Evolutionary conservation across 1,140 invertebrate species (phyloP).

Genomic region (Drosophila serrata): DNA sequence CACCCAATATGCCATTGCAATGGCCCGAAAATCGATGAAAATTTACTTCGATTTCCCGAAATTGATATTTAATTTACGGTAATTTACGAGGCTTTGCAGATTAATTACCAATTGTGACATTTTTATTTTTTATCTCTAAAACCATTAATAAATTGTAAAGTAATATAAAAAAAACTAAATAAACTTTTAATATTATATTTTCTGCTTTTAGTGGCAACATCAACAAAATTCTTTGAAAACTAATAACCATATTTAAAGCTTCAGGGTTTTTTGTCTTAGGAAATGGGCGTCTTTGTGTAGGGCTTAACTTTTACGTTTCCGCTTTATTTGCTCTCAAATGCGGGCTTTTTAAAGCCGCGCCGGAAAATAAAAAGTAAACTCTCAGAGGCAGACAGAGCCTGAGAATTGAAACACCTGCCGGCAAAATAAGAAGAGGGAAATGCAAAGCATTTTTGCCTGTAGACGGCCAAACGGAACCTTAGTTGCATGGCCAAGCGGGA

Average conservation of each 20-base stretch:
- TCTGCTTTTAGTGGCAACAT: not conserved
- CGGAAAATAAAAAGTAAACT: constrained; percentile 9
- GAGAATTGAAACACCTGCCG: constrained; percentile 50
- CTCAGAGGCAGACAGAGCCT: constrained; percentile 16
- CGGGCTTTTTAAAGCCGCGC: constrained; percentile 37
- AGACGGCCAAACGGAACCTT: not conserved
- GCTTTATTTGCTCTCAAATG: constrained; percentile 39
- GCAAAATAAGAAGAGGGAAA: constrained; percentile 10
- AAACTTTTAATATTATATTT: not conserved
- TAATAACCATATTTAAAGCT: not conserved
- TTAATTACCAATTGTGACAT: not conserved
- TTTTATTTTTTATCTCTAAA: too few relatives aligned
- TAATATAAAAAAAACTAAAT: too few relatives aligned
- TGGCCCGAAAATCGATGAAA: constrained; percentile 13
- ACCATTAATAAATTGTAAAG: too few relatives aligned
- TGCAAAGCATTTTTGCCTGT: constrained; percentile 6
- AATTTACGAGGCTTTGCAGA: not conserved
- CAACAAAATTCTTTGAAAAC: too few relatives aligned
- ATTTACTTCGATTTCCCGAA: constrained; percentile 37
- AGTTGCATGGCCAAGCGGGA: constrained; percentile 18
- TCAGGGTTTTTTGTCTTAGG: not conserved
- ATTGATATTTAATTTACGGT: constrained; percentile 47
- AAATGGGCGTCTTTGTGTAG: constrained; percentile 9
- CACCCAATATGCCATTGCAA: constrained; percentile 59
- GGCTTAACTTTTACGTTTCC: constrained; percentile 47